phyloP scores from a whole-genome alignment of 2,113 vertebrate species.

The Alethe diademata region DNA sequence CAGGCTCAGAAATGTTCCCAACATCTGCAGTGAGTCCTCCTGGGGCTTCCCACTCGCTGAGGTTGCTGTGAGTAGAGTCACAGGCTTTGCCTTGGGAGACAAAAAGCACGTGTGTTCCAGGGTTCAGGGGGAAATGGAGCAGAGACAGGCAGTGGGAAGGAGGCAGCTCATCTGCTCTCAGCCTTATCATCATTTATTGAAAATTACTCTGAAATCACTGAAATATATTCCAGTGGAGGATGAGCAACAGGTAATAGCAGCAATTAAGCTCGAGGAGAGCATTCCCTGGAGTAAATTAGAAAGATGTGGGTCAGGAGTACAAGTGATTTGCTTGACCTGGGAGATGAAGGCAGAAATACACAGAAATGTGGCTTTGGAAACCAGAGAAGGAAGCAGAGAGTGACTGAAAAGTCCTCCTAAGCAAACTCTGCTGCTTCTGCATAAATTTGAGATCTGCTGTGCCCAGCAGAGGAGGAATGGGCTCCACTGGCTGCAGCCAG shows the following conservation, averaged over 20 bases:
- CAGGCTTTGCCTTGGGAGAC: background rate
- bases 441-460: background rate
- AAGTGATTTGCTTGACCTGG: conserved; percentile 4
- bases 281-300: background rate
- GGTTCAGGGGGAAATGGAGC: background rate
- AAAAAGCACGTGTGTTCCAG: background rate
- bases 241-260: background rate
- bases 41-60: background rate
- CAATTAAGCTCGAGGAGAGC: background rate
- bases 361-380: background rate
- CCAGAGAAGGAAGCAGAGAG: background rate
- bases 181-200: background rate
- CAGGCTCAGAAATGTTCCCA: background rate
- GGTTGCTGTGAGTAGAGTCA: background rate
- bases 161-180: background rate
- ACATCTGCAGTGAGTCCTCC: background rate
- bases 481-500: background rate
- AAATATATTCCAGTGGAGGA: background rate
- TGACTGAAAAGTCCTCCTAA: background rate
- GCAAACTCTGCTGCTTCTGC: background rate
- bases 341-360: background rate
- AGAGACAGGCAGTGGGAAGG: background rate
- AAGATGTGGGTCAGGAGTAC: background rate
- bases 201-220: background rate
- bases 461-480: background rate